Evolutionary conservation across 2,888 invertebrate genomes (phyloP).

Genomic region (Nomada ferruginata): DNA sequence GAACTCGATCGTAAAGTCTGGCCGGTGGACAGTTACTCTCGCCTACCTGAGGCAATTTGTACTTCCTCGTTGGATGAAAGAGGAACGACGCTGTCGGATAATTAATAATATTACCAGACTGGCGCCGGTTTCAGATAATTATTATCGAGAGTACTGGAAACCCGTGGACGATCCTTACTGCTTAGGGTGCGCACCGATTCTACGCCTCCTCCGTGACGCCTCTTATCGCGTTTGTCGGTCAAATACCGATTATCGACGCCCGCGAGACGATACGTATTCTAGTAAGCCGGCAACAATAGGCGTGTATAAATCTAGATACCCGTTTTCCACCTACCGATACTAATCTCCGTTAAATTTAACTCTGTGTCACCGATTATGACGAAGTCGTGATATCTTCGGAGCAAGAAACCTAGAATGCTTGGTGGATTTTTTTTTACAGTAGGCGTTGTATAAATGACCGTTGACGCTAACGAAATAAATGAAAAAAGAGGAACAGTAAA

Average conservation of each 20-base stretch:
- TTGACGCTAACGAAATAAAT: no score
- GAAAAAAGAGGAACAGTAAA: no score
- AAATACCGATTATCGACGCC: slow-evolving; percentile 51
- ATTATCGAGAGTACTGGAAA: slow-evolving; percentile 68
- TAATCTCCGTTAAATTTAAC: slow-evolving; percentile 12
- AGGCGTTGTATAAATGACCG: no score
- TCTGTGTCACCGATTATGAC: slow-evolving; percentile 13
- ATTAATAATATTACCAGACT: slow-evolving; percentile 76
- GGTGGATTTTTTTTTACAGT: no score
- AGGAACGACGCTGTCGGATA: slow-evolving; percentile 57
- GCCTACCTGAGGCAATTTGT: no score
- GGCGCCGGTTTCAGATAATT: slow-evolving; percentile 78
- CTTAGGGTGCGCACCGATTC: slow-evolving; percentile 24
- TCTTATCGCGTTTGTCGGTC: slow-evolving; percentile 37
- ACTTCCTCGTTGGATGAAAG: no score
- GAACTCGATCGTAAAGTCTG: no score
- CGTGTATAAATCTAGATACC: slow-evolving; percentile 30
- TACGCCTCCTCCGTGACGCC: slow-evolving; percentile 20
- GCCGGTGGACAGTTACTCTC: no score
- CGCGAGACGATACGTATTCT: slow-evolving; percentile 37
- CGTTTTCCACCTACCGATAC: background rate
- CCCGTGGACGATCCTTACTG: slow-evolving; percentile 30
- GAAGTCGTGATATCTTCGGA: no score
- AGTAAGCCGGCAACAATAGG: slow-evolving; percentile 32
- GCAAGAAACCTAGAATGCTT: no score